Conservation (phyloP, 1,140 invertebrate genomes). For the Bradynema listronoti region DNA sequence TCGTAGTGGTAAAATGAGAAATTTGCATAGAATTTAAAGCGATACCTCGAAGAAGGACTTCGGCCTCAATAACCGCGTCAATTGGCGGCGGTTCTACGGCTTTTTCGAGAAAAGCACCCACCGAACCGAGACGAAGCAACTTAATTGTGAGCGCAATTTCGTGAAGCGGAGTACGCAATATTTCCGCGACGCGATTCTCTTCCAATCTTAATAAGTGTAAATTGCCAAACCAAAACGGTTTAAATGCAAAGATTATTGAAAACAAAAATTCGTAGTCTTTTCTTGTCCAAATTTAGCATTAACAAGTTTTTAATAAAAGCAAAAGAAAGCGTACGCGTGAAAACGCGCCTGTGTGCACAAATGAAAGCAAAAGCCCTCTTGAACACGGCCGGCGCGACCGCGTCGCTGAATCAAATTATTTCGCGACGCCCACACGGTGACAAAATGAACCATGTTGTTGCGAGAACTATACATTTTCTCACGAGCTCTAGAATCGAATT, state of each 20-base stretch:
- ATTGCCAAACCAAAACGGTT: slow-evolving; percentile 1
- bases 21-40: background rate
- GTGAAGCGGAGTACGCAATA: slow-evolving; percentile 61
- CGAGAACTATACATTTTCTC: slow-evolving; percentile 49
- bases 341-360: slow-evolving; percentile 60
- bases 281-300: too few species aligned
- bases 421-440: slow-evolving; percentile 62
- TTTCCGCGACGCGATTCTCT: slow-evolving; percentile 62
- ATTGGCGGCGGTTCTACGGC: slow-evolving; percentile 62
- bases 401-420: slow-evolving; percentile 66
- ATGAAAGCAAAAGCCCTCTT: slow-evolving; percentile 73
- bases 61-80: slow-evolving; percentile 62
- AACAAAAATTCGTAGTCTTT: too few species aligned
- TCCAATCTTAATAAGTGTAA: slow-evolving; percentile 60
- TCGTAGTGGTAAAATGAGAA: background rate
- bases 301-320: background rate
- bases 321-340: slow-evolving; percentile 24
- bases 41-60: slow-evolving; percentile 60
- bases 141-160: slow-evolving; percentile 59
- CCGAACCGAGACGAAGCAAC: slow-evolving; percentile 60
- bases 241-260: too few species aligned
- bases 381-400: slow-evolving; percentile 68
- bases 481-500: slow-evolving; percentile 39
- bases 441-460: slow-evolving; percentile 55
- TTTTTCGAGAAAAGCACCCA: slow-evolving; percentile 60